phyloP scores from a whole-genome alignment of 2,113 vertebrate species.

The Psilopsiagon aurifrons region DNA sequence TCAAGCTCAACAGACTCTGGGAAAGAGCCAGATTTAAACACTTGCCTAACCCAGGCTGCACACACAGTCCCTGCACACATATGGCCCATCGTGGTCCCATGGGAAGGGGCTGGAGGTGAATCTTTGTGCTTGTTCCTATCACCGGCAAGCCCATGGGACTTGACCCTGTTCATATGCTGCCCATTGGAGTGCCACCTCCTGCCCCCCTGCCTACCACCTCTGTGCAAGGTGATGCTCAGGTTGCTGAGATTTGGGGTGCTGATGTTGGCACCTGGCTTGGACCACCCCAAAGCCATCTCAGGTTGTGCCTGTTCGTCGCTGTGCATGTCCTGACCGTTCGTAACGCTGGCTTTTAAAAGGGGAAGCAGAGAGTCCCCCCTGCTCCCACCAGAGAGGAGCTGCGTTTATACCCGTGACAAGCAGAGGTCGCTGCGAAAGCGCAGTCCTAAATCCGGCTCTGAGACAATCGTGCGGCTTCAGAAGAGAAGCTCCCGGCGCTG shows the following conservation, averaged over 20 bases:
- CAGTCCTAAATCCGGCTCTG: fast-evolving
- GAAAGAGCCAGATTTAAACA: neutral
- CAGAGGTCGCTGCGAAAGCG: neutral
- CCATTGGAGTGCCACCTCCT: neutral
- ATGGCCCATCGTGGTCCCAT: fast-evolving
- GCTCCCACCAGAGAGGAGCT: neutral
- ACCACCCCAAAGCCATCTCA: neutral
- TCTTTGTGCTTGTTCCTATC: neutral
- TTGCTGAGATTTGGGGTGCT: fast-evolving
- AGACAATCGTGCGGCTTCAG: fast-evolving
- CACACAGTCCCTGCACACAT: fast-evolving
- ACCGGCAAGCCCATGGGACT: neutral
- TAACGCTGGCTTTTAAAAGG: fast-evolving
- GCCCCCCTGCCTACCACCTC: neutral
- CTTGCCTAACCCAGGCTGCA: neutral
- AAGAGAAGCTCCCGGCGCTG: neutral
- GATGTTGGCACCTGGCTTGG: neutral
- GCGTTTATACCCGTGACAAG: neutral
- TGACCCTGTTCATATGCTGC: fast-evolving
- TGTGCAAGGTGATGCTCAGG: neutral
- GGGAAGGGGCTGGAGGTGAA: neutral
- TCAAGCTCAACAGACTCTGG: neutral
- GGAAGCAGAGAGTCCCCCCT: fast-evolving
- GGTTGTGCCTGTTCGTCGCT: fast-evolving
- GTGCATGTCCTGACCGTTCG: no score